These are phyloP conservation scores for Catharus ustulatus DNA, from an alignment of 2,797 vertebrate species.

Conservation along the genomic window DNA sequence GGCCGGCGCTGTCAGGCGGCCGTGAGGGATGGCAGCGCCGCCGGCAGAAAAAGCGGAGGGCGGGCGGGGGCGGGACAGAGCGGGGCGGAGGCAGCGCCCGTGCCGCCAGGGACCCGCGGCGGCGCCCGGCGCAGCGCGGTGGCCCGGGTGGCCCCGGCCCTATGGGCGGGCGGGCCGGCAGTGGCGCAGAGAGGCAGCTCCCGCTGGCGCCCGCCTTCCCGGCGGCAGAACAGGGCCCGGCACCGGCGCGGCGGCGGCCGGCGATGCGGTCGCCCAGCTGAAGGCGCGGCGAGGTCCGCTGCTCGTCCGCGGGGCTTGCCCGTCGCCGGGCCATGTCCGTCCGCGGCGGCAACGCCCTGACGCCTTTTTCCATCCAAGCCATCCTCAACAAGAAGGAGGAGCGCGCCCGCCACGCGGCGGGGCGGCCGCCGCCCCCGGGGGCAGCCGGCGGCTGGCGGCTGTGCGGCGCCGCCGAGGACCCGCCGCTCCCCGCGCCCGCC, in stretches of 20 bases:
- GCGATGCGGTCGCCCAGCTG: conserved; percentile 32
- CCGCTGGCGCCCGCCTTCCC: conserved; percentile 11
- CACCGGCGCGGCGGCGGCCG: neutral
- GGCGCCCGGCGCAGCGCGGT: neutral
- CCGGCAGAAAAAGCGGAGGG: conserved; percentile 70
- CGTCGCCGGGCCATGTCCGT: conserved; percentile 83
- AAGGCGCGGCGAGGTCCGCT: conserved; percentile 38
- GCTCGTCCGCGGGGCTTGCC: neutral
- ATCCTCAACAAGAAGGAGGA: conserved; percentile 94
- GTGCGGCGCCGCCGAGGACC: too few relatives aligned
- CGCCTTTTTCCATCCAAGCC: conserved; percentile 97
- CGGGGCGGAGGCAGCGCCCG: conserved; percentile 35
- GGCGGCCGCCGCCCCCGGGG: conserved; percentile 36
- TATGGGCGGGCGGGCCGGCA: conserved; percentile 24
- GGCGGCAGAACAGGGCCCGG: neutral
- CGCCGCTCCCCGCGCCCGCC: neutral
- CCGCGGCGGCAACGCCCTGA: conserved; percentile 83
- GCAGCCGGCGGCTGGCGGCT: conserved; percentile 89
- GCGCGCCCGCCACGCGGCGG: conserved; percentile 54
- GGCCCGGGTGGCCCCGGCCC: neutral
- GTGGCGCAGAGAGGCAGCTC: neutral
- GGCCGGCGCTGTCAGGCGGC: conserved; percentile 82
- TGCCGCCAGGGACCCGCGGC: conserved; percentile 29
- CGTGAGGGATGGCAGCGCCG: conserved; percentile 80
- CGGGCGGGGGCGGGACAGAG: conserved; percentile 61